Conservation (phyloP, 2,113 vertebrate species). For the Ochotona curzoniae region DNA sequence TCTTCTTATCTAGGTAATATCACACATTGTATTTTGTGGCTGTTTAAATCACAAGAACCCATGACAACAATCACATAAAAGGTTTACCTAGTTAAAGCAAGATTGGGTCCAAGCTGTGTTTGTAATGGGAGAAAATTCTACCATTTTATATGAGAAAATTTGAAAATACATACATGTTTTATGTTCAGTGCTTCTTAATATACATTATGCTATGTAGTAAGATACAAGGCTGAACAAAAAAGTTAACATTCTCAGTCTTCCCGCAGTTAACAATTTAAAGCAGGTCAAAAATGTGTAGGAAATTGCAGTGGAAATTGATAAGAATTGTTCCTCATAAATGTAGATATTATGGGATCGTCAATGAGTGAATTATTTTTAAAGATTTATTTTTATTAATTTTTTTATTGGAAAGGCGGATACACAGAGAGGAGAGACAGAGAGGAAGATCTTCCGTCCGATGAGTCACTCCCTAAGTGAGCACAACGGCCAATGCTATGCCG, state of each 20-base stretch:
- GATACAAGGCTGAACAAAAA: neutral
- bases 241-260: neutral
- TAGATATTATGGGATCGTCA: neutral
- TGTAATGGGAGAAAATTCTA: neutral
- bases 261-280: neutral
- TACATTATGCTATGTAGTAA: neutral
- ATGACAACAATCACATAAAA: neutral
- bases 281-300: neutral
- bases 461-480: too few species aligned
- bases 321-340: neutral
- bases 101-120: neutral
- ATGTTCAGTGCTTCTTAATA: neutral
- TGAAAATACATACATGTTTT: neutral
- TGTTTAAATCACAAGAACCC: neutral
- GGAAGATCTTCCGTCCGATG: too few species aligned
- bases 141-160: neutral
- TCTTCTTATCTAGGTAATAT: neutral
- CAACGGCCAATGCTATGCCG: too few species aligned
- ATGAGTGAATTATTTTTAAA: too few species aligned
- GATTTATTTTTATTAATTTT: too few species aligned
- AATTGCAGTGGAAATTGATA: neutral
- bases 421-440: too few species aligned
- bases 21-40: neutral
- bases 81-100: neutral
- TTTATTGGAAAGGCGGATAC: too few species aligned